These are phyloP conservation scores for Andrena bicolor DNA, from an alignment of 2,888 invertebrate genomes.

Conservation along the genomic window DNA sequence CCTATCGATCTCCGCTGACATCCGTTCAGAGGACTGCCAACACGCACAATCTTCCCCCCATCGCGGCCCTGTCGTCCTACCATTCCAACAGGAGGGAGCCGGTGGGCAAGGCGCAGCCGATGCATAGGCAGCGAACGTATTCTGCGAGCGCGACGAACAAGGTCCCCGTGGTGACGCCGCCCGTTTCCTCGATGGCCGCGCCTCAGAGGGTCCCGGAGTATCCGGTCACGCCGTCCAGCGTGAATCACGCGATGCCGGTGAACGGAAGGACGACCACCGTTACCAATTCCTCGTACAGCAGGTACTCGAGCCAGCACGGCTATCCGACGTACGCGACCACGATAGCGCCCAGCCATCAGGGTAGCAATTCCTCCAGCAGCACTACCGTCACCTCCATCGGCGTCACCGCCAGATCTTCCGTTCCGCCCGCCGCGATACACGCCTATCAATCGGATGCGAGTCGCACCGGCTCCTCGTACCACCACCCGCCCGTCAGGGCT, in stretches of 20 bases:
- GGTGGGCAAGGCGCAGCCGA: conserved; percentile 71
- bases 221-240: conserved; percentile 59
- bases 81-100: conserved; percentile 84
- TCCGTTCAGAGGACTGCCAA: conserved; percentile 75
- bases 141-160: conserved; percentile 54
- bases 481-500: conserved; percentile 53
- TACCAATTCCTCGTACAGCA: conserved; percentile 80
- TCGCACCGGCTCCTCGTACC: conserved; percentile 67
- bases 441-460: conserved; percentile 70
- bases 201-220: conserved; percentile 74
- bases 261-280: conserved; percentile 77
- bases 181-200: conserved; percentile 63
- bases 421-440: conserved; percentile 64
- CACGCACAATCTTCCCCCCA: conserved; percentile 86
- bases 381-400: conserved; percentile 80
- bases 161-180: conserved; percentile 54
- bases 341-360: conserved; percentile 80
- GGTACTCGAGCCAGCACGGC: conserved; percentile 70
- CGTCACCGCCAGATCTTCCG: conserved; percentile 69
- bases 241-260: conserved; percentile 68
- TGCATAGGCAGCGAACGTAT: conserved; percentile 72
- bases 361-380: conserved; percentile 76
- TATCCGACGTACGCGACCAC: conserved; percentile 80
- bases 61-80: conserved; percentile 86
- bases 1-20: conserved; percentile 72